A percentile compares a stretch with the other conserved stretches of the same genome.
phyloP scores from a whole-genome alignment of 2,888 invertebrate species.

The Euproctis similis region DNA sequence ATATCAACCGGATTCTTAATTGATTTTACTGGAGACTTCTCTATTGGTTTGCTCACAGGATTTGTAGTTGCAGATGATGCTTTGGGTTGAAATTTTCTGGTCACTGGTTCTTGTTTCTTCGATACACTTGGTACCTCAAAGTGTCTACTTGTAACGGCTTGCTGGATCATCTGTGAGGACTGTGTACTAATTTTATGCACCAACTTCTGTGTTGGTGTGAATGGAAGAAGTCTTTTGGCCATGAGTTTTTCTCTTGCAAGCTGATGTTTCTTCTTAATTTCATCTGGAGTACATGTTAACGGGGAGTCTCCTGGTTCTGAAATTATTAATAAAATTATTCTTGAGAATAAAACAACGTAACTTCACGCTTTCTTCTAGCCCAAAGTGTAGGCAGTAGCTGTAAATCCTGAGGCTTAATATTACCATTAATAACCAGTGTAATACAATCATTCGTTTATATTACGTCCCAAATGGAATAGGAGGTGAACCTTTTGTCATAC shows the following conservation, averaged over 20 bases:
- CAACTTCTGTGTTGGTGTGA: slow-evolving; percentile 41
- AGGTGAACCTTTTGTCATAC: too few species aligned
- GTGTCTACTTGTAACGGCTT: slow-evolving; percentile 6
- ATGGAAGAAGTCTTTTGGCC: slow-evolving; percentile 65
- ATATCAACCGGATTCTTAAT: slow-evolving; percentile 29
- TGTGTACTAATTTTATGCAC: slow-evolving; percentile 11
- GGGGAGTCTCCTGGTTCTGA: slow-evolving; percentile 48
- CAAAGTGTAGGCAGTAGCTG: too few species aligned
- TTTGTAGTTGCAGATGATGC: slow-evolving; percentile 25
- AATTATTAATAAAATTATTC: too few species aligned
- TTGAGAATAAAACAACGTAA: too few species aligned
- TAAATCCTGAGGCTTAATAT: too few species aligned
- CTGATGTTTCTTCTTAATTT: slow-evolving; percentile 78
- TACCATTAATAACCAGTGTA: too few species aligned
- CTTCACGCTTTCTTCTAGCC: too few species aligned
- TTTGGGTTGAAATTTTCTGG: slow-evolving; percentile 40
- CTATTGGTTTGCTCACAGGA: slow-evolving; percentile 14
- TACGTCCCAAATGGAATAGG: too few species aligned
- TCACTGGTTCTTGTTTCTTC: slow-evolving; percentile 22
- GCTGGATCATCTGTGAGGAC: slow-evolving; percentile 9
- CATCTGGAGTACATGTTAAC: slow-evolving; percentile 72
- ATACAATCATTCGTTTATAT: too few species aligned
- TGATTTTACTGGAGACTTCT: slow-evolving; percentile 13
- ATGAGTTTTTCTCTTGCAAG: slow-evolving; percentile 77
- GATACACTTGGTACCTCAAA: slow-evolving; percentile 10